Evolutionary conservation across 2,888 invertebrate species (phyloP).

Genomic region (Bombylius discolor): DNA sequence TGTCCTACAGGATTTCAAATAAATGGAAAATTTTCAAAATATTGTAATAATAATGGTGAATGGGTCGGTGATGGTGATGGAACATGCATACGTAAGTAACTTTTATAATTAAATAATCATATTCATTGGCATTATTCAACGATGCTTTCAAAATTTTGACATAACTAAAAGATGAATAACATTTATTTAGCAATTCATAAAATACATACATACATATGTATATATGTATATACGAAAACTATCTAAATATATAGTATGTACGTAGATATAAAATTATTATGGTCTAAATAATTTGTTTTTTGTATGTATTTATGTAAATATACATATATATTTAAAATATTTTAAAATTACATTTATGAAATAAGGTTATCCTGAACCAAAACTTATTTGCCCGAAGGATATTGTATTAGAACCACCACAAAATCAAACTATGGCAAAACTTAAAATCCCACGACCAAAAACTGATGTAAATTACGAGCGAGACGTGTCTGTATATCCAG

Average conservation of each 20-base stretch:
- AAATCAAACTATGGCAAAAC: conserved; percentile 35
- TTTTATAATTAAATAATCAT: neutral
- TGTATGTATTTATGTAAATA: no score
- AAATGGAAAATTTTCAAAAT: conserved; percentile 36
- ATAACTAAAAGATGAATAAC: no score
- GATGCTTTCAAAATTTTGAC: no score
- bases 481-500: conserved; percentile 38
- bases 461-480: conserved; percentile 42
- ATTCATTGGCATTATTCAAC: neutral
- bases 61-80: conserved; percentile 39
- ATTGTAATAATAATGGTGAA: conserved; percentile 34
- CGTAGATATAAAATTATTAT: no score
- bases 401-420: conserved; percentile 36
- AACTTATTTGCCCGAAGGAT: conserved; percentile 41
- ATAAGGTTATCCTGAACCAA: conserved; percentile 38
- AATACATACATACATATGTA: no score
- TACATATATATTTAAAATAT: no score
- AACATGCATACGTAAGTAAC: conserved; percentile 36
- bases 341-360: no score
- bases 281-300: no score
- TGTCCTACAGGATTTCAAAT: conserved; percentile 32
- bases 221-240: no score
- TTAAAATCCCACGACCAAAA: conserved; percentile 39
- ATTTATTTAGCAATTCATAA: no score
- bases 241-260: no score